Percentiles rank a stretch among this genome's conserved stretches.
phyloP scores from a whole-genome alignment of 2,113 vertebrate genomes.

The Corynorhinus townsendii region DNA sequence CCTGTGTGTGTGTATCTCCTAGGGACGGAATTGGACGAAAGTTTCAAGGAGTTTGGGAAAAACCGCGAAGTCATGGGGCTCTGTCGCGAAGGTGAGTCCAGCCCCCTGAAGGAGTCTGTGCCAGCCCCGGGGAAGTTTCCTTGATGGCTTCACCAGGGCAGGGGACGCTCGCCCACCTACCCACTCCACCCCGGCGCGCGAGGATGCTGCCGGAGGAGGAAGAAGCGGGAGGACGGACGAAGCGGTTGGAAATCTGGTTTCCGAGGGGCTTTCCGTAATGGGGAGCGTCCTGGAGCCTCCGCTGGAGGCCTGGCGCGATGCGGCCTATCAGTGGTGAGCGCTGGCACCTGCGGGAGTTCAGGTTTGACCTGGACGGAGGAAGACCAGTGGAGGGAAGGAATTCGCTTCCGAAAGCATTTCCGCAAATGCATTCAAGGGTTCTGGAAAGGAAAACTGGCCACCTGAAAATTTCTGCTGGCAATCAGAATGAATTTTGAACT shows the following conservation, averaged over 20 bases:
- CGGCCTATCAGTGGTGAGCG: neutral
- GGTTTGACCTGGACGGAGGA: neutral
- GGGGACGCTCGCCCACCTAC: neutral
- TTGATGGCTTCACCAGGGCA: neutral
- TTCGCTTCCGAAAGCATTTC: neutral
- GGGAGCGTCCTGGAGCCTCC: neutral
- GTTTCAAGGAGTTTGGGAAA: conserved; percentile 97
- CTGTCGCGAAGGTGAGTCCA: conserved; percentile 96
- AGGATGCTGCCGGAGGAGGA: neutral
- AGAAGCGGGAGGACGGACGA: neutral
- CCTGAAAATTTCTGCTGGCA: neutral
- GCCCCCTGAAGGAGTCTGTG: neutral
- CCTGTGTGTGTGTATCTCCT: conserved; percentile 71
- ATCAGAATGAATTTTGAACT: neutral
- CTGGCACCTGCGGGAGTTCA: neutral
- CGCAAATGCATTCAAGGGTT: neutral
- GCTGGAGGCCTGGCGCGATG: neutral
- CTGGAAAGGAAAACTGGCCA: neutral
- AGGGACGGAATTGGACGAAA: conserved; percentile 97
- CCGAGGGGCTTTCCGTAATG: neutral
- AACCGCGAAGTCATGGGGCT: conserved; percentile 98
- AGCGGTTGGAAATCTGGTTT: neutral
- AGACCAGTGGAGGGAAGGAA: neutral
- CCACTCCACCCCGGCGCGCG: too few species aligned
- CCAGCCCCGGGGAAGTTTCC: neutral